These are phyloP conservation scores for Anoplolepis gracilipes DNA, from an alignment of 1,140 invertebrate species.

Conservation along the genomic window DNA sequence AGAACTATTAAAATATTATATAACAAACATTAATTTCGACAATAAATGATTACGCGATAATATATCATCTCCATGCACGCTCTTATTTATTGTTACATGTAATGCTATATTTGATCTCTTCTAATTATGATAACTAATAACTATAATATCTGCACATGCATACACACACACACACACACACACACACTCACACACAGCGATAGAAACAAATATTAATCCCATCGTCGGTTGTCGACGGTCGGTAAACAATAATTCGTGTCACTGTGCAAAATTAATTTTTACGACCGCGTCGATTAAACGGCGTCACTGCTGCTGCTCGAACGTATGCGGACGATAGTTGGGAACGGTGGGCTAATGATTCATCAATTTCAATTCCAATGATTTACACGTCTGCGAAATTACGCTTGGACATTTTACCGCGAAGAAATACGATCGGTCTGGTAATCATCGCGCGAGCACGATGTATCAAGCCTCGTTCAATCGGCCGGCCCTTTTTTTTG, in stretches of 20 bases:
- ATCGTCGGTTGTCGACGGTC: background rate
- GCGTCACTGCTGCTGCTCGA: slow-evolving; percentile 8
- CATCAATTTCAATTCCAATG: slow-evolving; percentile 58
- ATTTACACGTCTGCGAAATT: slow-evolving; percentile 55
- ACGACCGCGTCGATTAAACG: slow-evolving; percentile 57
- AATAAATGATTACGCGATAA: slow-evolving; percentile 17
- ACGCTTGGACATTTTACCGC: slow-evolving; percentile 41
- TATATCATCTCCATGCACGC: background rate
- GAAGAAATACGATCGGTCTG: slow-evolving; percentile 55
- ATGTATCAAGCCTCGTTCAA: slow-evolving; percentile 33
- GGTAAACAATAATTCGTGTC: slow-evolving; percentile 51
- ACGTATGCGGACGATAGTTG: background rate
- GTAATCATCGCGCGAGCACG: slow-evolving; percentile 47
- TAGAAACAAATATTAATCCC: slow-evolving; percentile 53
- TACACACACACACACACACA: too few relatives aligned
- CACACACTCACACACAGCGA: background rate
- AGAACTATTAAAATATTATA: background rate
- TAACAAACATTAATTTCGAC: background rate
- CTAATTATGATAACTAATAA: slow-evolving; percentile 24
- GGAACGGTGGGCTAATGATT: slow-evolving; percentile 43
- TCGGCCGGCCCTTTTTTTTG: slow-evolving; percentile 14
- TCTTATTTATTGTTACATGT: slow-evolving; percentile 3
- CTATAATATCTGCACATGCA: slow-evolving; percentile 24
- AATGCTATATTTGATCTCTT: slow-evolving; percentile 5
- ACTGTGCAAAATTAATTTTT: slow-evolving; percentile 57